Conservation (phyloP, 2,797 vertebrate genomes). For the Emydoidea blandingii region DNA sequence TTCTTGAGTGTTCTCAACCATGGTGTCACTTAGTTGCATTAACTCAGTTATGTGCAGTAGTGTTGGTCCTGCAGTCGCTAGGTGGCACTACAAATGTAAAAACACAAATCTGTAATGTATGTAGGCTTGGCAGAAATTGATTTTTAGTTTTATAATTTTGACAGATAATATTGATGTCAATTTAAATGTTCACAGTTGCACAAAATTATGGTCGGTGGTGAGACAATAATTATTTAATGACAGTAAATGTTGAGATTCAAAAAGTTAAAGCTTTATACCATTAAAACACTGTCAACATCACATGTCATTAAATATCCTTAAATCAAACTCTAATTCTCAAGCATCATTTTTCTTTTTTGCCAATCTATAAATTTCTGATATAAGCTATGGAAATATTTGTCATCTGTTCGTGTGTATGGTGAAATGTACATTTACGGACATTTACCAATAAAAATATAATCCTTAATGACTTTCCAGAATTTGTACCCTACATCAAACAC, state of each 20-base stretch:
- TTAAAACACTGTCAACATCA: neutral
- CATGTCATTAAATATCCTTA: neutral
- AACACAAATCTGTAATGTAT: neutral
- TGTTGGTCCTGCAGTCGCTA: neutral
- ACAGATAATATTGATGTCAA: neutral
- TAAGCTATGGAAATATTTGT: no score
- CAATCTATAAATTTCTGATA: no score
- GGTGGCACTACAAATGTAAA: slow-evolving; percentile 55
- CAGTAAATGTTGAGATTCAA: neutral
- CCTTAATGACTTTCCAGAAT: accelerated
- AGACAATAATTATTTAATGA: neutral
- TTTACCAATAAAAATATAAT: no score
- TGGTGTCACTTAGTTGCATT: neutral
- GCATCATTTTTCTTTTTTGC: no score
- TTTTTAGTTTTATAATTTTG: neutral
- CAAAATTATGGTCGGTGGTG: neutral
- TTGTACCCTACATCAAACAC: neutral
- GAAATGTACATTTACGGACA: no score
- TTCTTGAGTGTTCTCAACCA: neutral
- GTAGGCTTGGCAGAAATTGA: neutral
- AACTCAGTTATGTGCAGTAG: neutral
- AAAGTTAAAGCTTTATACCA: neutral
- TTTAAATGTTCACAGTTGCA: neutral
- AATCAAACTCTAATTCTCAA: neutral
- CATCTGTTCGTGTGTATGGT: no score